Percentiles rank a stretch among this genome's conserved stretches.
Conservation (phyloP, 2,888 invertebrate species). For the Corbicula japonica region DNA sequence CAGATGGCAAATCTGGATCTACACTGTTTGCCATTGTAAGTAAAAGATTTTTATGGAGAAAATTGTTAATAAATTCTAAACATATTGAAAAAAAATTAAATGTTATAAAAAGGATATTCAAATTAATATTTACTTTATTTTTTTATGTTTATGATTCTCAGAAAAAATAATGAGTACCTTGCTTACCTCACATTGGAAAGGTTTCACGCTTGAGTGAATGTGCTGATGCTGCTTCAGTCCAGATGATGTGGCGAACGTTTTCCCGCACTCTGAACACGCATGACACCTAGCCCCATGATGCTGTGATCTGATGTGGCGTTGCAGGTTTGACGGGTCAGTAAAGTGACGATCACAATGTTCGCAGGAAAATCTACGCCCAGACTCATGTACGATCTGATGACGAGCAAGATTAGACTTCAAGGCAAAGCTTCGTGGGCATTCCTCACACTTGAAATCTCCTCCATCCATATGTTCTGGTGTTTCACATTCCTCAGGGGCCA, state of each 20-base stretch:
- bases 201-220: conserved; percentile 99
- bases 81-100: no score
- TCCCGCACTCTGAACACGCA: conserved; percentile 98
- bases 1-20: no score
- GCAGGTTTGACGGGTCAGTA: conserved; percentile 98
- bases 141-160: no score
- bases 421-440: conserved; percentile 94
- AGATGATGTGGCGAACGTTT: conserved; percentile 98
- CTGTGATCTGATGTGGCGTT: conserved; percentile 97
- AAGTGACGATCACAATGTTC: conserved; percentile 92
- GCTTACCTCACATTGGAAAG: conserved; percentile 93
- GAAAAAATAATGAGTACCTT: not conserved
- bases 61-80: no score
- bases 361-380: conserved; percentile 93
- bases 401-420: conserved; percentile 93
- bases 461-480: conserved; percentile 65
- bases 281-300: conserved; percentile 97
- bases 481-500: conserved; percentile 23
- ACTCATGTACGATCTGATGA: conserved; percentile 88
- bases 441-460: conserved; percentile 92
- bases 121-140: no score
- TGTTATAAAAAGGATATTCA: no score
- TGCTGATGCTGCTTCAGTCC: conserved; percentile 99
- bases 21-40: no score
- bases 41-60: no score